Evolutionary conservation across 1,140 invertebrate genomes (phyloP).

Genomic region (Caenorhabditis elegans): DNA sequence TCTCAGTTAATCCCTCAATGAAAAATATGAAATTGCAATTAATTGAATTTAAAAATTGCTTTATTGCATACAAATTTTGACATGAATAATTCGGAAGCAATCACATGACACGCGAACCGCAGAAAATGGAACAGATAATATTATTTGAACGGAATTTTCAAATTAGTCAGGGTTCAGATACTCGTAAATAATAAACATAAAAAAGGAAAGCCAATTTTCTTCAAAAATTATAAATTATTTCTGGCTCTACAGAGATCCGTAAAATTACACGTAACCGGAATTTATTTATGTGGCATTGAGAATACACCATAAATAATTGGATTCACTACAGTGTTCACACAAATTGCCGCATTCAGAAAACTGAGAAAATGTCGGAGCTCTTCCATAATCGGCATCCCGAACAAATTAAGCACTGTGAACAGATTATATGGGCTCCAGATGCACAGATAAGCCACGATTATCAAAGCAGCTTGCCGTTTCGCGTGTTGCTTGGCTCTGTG

Average conservation of each 20-base stretch:
- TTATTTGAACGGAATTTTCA: too few species aligned
- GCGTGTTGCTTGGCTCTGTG: slow-evolving; percentile 52
- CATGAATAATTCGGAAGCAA: background rate
- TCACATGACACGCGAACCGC: background rate
- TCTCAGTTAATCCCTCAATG: too few species aligned
- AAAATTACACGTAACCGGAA: too few species aligned
- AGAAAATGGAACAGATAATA: background rate
- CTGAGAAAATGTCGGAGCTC: slow-evolving; percentile 53
- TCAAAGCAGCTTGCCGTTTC: slow-evolving; percentile 60
- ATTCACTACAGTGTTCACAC: slow-evolving; percentile 61
- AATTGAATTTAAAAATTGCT: too few species aligned
- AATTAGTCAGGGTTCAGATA: too few species aligned
- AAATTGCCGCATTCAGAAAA: slow-evolving; percentile 60
- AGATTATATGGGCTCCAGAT: slow-evolving; percentile 64
- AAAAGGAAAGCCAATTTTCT: too few species aligned
- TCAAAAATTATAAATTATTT: too few species aligned
- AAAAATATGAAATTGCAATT: too few species aligned
- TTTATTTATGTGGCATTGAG: background rate
- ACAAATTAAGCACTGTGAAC: slow-evolving; percentile 55
- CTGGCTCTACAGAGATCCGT: too few species aligned
- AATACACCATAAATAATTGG: slow-evolving; percentile 56
- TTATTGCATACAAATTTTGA: too few species aligned
- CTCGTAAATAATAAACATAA: too few species aligned
- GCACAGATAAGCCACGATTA: slow-evolving; percentile 59
- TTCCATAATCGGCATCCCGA: slow-evolving; percentile 43